These are phyloP conservation scores for Mallotus villosus DNA, from an alignment of 2,797 vertebrate species.

Conservation along the genomic window DNA sequence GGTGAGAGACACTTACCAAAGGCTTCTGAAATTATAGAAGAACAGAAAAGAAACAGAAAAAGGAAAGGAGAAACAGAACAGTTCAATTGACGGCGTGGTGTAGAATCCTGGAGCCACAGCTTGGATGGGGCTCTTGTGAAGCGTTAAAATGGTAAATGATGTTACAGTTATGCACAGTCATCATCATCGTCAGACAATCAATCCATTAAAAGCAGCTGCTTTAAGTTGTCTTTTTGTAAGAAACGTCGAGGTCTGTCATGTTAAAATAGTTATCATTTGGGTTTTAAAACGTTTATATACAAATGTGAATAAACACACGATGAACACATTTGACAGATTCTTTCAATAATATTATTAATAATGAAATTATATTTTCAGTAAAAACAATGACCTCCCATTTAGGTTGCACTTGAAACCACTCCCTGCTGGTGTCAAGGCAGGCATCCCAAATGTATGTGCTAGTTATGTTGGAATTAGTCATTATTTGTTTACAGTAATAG, in stretches of 20 bases:
- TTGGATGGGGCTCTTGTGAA: slow-evolving; percentile 24
- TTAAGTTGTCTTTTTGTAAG: background rate
- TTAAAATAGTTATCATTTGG: background rate
- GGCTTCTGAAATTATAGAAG: slow-evolving; percentile 90
- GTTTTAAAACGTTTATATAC: background rate
- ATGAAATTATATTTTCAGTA: background rate
- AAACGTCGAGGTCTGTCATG: background rate
- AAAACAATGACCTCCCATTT: background rate
- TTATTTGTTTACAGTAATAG: background rate
- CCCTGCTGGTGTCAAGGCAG: background rate
- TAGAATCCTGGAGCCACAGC: slow-evolving; percentile 33
- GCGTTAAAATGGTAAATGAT: slow-evolving; percentile 11
- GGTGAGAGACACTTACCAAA: slow-evolving; percentile 94
- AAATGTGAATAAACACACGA: no score
- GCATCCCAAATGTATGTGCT: slow-evolving; percentile 16
- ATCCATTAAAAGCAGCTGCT: background rate
- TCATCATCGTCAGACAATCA: background rate
- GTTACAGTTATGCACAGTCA: slow-evolving; percentile 18
- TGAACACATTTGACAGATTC: background rate
- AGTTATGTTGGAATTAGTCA: background rate
- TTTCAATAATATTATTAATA: background rate
- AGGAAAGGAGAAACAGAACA: slow-evolving; percentile 72
- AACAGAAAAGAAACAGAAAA: slow-evolving; percentile 66
- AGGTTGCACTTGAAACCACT: background rate
- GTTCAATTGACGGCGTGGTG: slow-evolving; percentile 64